These are phyloP conservation scores for Butorides virescens DNA, from an alignment of 2,113 vertebrate genomes.

Conservation along the genomic window DNA sequence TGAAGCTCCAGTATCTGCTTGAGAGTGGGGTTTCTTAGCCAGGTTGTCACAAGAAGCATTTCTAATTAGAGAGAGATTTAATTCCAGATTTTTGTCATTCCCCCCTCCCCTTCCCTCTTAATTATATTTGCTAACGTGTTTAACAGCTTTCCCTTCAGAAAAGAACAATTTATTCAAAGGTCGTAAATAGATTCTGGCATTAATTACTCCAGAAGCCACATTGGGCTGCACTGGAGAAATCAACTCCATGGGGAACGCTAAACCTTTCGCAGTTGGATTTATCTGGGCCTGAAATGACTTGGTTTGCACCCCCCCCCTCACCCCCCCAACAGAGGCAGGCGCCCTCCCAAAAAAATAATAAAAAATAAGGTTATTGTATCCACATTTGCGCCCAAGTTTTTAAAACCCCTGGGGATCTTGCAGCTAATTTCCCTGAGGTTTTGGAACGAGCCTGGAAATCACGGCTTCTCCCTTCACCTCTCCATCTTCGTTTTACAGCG, in stretches of 20 bases:
- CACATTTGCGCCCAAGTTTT: not conserved
- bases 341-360: not conserved
- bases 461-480: not conserved
- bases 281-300: not conserved
- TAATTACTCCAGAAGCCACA: not conserved
- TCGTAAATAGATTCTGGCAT: conserved; percentile 35
- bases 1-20: not conserved
- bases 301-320: not conserved
- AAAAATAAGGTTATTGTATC: not conserved
- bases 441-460: not conserved
- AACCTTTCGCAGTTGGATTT: not conserved
- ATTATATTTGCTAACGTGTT: conserved; percentile 1
- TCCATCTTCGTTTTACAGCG: fast-evolving
- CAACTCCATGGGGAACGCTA: not conserved
- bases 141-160: conserved; percentile 29
- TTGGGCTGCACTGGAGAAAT: not conserved
- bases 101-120: not conserved
- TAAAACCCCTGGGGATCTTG: fast-evolving
- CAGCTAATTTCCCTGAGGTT: not conserved
- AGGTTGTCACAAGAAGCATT: not conserved
- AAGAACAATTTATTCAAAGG: conserved; percentile 6
- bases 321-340: not conserved
- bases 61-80: not conserved
- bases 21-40: not conserved
- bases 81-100: not conserved